These are phyloP conservation scores for Lepidostoma basale DNA, from an alignment of 1,140 invertebrate species.

Conservation along the genomic window DNA sequence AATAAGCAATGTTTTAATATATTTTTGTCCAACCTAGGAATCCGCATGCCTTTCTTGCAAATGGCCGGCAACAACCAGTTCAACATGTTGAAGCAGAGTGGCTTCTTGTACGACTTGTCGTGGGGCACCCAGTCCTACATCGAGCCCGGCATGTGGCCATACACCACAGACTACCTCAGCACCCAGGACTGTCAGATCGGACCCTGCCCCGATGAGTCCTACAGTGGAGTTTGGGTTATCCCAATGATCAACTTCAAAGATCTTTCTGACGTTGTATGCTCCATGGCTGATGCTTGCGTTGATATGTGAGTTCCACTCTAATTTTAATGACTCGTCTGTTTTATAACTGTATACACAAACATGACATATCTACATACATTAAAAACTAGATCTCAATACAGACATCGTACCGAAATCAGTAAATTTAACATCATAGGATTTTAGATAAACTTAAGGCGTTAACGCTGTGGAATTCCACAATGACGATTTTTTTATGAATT, in stretches of 20 bases:
- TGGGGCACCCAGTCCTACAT: conserved; percentile 64
- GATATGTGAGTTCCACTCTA: conserved; percentile 52
- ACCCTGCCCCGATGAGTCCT: conserved; percentile 66
- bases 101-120: conserved; percentile 67
- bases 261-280: conserved; percentile 59
- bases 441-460: no score
- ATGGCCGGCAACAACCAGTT: conserved; percentile 67
- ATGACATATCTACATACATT: conserved; percentile 54
- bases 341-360: no score
- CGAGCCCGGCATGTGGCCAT: conserved; percentile 71
- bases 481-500: no score
- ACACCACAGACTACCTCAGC: conserved; percentile 69
- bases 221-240: conserved; percentile 67
- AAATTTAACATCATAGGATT: no score
- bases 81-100: conserved; percentile 57
- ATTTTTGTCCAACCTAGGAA: conserved; percentile 51
- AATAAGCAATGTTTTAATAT: neutral
- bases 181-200: conserved; percentile 69
- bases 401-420: neutral
- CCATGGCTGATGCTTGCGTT: conserved; percentile 69
- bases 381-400: neutral
- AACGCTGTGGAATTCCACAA: no score
- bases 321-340: no score
- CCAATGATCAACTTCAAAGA: conserved; percentile 70
- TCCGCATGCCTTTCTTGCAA: conserved; percentile 72